Evolutionary conservation across 2,797 vertebrate species (phyloP).

Genomic region (Sebastes nivosus): DNA sequence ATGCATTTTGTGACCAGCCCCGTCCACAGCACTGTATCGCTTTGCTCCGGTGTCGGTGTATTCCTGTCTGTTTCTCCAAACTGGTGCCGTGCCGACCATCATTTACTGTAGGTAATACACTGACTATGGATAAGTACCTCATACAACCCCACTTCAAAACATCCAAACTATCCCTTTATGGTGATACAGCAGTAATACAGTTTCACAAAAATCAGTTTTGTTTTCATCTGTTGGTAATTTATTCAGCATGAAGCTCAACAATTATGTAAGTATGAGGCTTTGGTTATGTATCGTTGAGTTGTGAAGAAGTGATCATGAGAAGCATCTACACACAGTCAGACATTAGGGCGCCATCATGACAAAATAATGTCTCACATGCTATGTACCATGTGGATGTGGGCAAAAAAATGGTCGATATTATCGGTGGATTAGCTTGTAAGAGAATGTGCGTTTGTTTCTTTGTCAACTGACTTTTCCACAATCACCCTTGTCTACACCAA

Average conservation of each 20-base stretch:
- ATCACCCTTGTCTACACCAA: constrained; percentile 16
- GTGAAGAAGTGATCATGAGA: not conserved
- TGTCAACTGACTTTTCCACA: constrained; percentile 21
- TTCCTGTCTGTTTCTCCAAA: too few species aligned
- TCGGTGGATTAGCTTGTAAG: constrained; percentile 11
- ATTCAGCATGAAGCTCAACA: not conserved
- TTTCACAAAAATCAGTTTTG: not conserved
- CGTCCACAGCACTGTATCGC: too few species aligned
- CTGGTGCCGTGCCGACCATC: too few species aligned
- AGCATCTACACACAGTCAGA: constrained; percentile 16
- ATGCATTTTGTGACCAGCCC: too few species aligned
- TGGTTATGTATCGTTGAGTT: not conserved
- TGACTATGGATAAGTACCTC: too few species aligned
- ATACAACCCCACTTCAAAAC: too few species aligned
- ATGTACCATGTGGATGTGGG: not conserved
- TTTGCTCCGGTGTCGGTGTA: too few species aligned
- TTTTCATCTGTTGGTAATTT: not conserved
- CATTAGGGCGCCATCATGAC: constrained; percentile 22
- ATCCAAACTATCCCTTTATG: not conserved
- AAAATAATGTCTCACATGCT: constrained; percentile 38
- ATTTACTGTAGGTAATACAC: too few species aligned
- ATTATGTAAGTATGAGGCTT: not conserved
- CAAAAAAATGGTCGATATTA: not conserved
- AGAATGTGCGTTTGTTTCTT: constrained; percentile 14
- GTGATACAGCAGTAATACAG: not conserved